phyloP scores from a whole-genome alignment of 35 echinoderm and acorn worm species.

The Heliocidaris tuberculata region DNA sequence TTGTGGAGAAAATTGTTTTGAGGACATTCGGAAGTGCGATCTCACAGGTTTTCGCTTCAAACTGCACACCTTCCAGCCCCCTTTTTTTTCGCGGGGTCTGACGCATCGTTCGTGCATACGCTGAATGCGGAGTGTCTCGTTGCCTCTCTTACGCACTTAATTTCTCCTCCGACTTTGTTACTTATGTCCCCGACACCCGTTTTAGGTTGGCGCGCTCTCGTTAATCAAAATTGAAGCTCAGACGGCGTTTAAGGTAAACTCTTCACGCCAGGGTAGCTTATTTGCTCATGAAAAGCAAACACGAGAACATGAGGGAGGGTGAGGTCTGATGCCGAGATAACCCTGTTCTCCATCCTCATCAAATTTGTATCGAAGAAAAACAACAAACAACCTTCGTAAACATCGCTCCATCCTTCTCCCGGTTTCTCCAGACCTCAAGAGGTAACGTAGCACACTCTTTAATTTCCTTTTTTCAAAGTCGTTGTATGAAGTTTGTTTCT shows the following conservation, averaged over 20 bases:
- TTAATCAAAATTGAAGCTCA: slow-evolving; percentile 18
- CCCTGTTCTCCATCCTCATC: not conserved
- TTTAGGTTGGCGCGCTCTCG: not conserved
- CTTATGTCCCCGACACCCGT: not conserved
- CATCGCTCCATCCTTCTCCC: too few relatives aligned
- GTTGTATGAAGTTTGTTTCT: not conserved
- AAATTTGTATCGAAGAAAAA: slow-evolving; percentile 1
- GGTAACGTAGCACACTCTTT: not conserved
- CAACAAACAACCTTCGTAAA: not conserved
- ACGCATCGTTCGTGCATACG: slow-evolving; percentile 1
- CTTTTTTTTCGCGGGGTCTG: not conserved
- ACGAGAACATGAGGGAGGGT: not conserved
- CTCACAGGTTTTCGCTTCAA: not conserved
- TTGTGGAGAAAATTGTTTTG: not conserved
- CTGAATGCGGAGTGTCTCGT: not conserved
- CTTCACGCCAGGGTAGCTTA: not conserved
- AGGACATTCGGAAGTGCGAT: not conserved
- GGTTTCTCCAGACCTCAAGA: not conserved
- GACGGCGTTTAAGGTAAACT: not conserved
- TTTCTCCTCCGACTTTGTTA: not conserved
- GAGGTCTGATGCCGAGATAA: not conserved
- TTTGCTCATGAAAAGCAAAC: slow-evolving; percentile 17
- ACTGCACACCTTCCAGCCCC: not conserved
- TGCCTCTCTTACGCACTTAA: not conserved
- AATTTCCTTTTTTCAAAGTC: slow-evolving; percentile 9